Evolutionary conservation across 1,140 invertebrate genomes (phyloP), one percentile per base, ranked within the genome.

Genomic region (Hestina assimilis): DNA sequence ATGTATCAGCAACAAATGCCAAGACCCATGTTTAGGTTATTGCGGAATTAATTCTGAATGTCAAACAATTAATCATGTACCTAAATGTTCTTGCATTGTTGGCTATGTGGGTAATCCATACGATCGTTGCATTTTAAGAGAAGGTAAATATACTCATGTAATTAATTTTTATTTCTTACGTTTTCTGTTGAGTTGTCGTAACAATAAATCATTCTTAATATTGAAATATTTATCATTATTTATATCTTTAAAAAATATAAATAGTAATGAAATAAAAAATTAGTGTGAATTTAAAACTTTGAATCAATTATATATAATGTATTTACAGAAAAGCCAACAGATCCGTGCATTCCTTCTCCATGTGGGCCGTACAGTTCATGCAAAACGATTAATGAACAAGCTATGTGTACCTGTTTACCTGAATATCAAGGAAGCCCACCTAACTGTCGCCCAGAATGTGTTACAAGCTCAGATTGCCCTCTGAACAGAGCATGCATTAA

Each of bases 1-100:
- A 7, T 95, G 94, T 64, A 89, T 93, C 3, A 92, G 93, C 59
- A 92, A 92, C 43, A 95, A 93, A 84, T 96, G 95, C 71, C 89
- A 90, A 64, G 92, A 96, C 87, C 95, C 95, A 20, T 96, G 95
- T 72, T 90, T 91, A 6, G 93, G 93, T 20, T 91, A 92, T 20
- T 96, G 95, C 78, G 94, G 93, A 29, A 85, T 89, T 19, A 94
- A 95, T 69, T 94, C 94, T 1, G 89, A 92, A 64, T 95, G 94
- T 69, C 90, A 91, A 75, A 92, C 93, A n/a, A 83, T 94, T 0
- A 94, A 94, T 71, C 94, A 95, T 75, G 87, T 92, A 40, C 92
- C 94, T 7, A 92, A 91, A 40, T 96, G 95, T 70, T 89, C 83
- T 64, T 95, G 94, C 75, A 78, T 90, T 8, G 59, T 79, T 9